Evolutionary conservation across 2,113 vertebrate species (phyloP).

Genomic region (Dendrocopos noguchii): DNA sequence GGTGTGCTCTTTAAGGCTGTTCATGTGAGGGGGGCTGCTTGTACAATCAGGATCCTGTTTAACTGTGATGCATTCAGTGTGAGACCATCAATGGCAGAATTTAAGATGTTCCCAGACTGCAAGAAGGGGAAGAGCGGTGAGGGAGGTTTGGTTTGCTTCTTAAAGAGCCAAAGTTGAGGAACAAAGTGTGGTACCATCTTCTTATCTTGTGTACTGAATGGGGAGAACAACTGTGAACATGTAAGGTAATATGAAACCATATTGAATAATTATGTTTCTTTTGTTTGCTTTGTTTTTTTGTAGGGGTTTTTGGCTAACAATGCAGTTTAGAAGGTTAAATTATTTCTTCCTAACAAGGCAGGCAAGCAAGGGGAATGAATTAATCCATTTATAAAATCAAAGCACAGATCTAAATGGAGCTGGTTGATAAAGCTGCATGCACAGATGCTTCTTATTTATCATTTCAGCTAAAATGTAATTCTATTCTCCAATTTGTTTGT

Average conservation of each 20-base stretch:
- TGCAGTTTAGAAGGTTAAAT: slow-evolving; percentile 32
- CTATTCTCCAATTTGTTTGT: slow-evolving; percentile 57
- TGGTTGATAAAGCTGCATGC: slow-evolving; percentile 46
- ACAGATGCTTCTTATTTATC: slow-evolving; percentile 56
- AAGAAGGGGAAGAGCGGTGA: neutral
- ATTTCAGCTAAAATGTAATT: slow-evolving; percentile 61
- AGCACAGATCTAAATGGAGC: slow-evolving; percentile 38
- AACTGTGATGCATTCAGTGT: neutral
- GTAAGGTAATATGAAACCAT: neutral
- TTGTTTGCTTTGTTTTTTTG: neutral
- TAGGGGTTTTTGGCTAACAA: neutral
- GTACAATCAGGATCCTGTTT: neutral
- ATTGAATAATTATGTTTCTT: neutral
- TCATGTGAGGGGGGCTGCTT: neutral
- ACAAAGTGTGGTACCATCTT: neutral
- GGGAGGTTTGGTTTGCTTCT: neutral
- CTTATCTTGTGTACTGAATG: neutral
- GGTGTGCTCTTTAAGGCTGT: neutral
- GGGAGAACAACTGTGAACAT: neutral
- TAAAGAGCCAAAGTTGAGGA: neutral
- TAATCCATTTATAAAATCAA: slow-evolving; percentile 42
- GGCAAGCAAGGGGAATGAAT: slow-evolving; percentile 34
- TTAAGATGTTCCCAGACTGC: neutral
- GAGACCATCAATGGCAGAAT: neutral
- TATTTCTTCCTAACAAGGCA: slow-evolving; percentile 20